phyloP scores from a whole-genome alignment of 2,888 invertebrate species.

The Thymelicus acteon region DNA sequence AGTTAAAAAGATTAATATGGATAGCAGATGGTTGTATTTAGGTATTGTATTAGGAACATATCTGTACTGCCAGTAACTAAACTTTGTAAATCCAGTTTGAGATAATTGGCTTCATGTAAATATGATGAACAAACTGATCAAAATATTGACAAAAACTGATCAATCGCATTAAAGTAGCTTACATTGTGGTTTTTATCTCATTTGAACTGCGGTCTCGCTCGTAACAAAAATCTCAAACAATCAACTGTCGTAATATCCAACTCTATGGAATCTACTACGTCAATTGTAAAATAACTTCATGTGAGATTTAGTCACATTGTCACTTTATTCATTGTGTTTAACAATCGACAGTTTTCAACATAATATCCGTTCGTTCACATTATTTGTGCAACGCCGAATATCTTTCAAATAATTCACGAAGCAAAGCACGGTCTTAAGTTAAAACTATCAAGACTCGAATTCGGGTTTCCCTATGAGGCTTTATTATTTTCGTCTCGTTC shows the following conservation, averaged over 20 bases:
- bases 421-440: constrained; percentile 78
- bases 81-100: background rate
- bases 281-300: constrained; percentile 43
- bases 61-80: no score
- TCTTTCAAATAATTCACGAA: constrained; percentile 81
- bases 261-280: constrained; percentile 28
- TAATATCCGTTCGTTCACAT: constrained; percentile 70
- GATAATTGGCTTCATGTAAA: background rate
- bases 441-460: constrained; percentile 81
- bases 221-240: constrained; percentile 18
- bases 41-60: no score
- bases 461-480: constrained; percentile 81
- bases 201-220: background rate
- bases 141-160: background rate
- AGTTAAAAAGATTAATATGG: no score
- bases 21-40: no score
- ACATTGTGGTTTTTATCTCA: background rate
- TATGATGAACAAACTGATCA: background rate
- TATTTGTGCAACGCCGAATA: constrained; percentile 72
- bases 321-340: constrained; percentile 44
- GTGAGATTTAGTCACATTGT: constrained; percentile 44
- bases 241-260: constrained; percentile 35
- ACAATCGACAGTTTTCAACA: constrained; percentile 49
- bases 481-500: constrained; percentile 62
- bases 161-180: background rate